Conservation (phyloP, 2,888 invertebrate species). For the Eucera pruinosa region DNA sequence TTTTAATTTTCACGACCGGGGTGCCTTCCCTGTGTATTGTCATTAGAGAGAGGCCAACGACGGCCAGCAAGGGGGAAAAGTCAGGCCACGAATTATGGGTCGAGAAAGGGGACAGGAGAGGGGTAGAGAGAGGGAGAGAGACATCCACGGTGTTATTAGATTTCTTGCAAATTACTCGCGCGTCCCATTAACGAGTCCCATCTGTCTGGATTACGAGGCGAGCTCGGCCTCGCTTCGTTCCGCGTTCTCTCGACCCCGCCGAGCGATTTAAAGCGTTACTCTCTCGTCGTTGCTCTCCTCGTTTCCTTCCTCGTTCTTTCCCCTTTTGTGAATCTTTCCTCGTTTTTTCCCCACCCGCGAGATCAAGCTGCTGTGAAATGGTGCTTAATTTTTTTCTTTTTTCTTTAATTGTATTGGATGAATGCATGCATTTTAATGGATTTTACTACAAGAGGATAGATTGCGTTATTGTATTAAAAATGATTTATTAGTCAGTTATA, state of each 20-base stretch:
- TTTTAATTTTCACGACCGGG: slow-evolving; percentile 76
- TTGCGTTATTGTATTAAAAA: too few relatives aligned
- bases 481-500: too few relatives aligned
- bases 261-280: slow-evolving; percentile 62
- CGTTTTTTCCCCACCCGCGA: not conserved
- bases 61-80: slow-evolving; percentile 61
- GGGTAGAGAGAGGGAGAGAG: slow-evolving; percentile 29
- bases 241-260: slow-evolving; percentile 54
- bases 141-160: slow-evolving; percentile 76
- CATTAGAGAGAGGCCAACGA: slow-evolving; percentile 72
- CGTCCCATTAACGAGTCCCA: slow-evolving; percentile 80
- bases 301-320: slow-evolving; percentile 39
- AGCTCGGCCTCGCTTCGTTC: slow-evolving; percentile 59
- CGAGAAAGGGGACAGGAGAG: slow-evolving; percentile 39
- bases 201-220: slow-evolving; percentile 78
- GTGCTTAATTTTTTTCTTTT: slow-evolving; percentile 2
- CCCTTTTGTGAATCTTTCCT: slow-evolving; percentile 15
- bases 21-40: slow-evolving; percentile 73
- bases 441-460: too few relatives aligned
- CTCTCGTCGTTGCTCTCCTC: slow-evolving; percentile 23
- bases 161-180: slow-evolving; percentile 81
- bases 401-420: not conserved
- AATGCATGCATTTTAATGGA: too few relatives aligned
- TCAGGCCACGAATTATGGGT: slow-evolving; percentile 69
- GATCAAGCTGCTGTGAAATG: slow-evolving; percentile 16